phyloP scores from a whole-genome alignment of 1,140 invertebrate species.

The Brachionus paranguensis region DNA sequence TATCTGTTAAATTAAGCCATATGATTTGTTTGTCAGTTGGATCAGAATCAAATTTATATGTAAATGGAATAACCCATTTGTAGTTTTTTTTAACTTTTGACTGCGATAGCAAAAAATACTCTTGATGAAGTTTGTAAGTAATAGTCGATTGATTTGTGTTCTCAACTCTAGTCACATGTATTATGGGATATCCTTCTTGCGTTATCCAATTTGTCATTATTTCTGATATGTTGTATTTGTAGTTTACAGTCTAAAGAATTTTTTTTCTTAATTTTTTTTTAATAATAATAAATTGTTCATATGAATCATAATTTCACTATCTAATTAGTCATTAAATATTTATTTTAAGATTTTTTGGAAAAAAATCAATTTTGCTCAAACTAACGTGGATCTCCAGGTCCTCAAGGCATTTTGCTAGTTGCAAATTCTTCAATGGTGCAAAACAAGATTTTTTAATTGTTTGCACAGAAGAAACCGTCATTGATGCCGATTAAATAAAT shows the following conservation, averaged over 20 bases:
- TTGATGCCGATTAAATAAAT: no score
- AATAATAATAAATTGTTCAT: neutral
- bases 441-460: no score
- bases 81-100: slow-evolving; percentile 42
- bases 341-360: no score
- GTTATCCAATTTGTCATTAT: slow-evolving; percentile 85
- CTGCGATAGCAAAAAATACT: slow-evolving; percentile 49
- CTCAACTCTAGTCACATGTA: slow-evolving; percentile 50
- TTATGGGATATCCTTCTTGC: slow-evolving; percentile 76
- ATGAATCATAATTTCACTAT: no score
- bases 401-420: no score
- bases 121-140: slow-evolving; percentile 46
- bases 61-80: slow-evolving; percentile 45
- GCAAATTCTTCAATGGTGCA: no score
- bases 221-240: slow-evolving; percentile 57
- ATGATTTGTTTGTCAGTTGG: slow-evolving; percentile 24
- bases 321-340: no score
- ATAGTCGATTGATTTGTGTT: neutral
- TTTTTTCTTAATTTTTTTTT: neutral
- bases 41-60: slow-evolving; percentile 40
- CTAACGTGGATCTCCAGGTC: no score
- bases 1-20: slow-evolving; percentile 39
- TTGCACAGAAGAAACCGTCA: no score
- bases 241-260: slow-evolving; percentile 4
- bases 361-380: no score